phyloP scores from a whole-genome alignment of 37 sponge, comb jelly and placozoan genomes.

The Agelas oroides region DNA sequence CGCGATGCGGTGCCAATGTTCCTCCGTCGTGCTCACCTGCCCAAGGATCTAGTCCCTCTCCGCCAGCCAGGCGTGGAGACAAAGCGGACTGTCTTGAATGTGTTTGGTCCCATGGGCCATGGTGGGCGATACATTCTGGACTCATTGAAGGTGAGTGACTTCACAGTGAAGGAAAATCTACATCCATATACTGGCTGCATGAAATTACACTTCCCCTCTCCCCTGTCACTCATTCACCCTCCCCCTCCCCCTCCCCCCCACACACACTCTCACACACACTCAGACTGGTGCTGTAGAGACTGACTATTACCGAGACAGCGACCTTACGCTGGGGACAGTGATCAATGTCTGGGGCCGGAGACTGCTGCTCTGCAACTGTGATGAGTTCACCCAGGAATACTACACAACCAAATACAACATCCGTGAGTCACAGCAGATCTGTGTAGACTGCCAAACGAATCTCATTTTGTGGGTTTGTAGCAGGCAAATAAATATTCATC shows the following conservation, averaged over 20 bases:
- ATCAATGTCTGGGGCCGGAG: constrained; percentile 94
- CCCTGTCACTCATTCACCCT: no score
- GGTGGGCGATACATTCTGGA: constrained; percentile 95
- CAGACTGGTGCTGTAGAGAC: constrained; percentile 93
- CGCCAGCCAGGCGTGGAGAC: constrained; percentile 92
- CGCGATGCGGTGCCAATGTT: constrained; percentile 94
- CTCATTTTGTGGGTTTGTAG: no score
- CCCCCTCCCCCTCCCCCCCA: neutral
- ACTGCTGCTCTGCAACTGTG: constrained; percentile 90
- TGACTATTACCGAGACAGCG: constrained; percentile 87
- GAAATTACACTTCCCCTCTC: no score
- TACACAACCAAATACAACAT: constrained; percentile 91
- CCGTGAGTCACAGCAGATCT: no score
- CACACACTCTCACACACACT: neutral
- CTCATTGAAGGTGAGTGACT: constrained; percentile 36
- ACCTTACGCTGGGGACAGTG: constrained; percentile 80
- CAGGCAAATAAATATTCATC: no score
- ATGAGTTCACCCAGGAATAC: constrained; percentile 94
- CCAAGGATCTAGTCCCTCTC: constrained; percentile 72
- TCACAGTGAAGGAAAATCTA: no score
- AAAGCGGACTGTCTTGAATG: constrained; percentile 95
- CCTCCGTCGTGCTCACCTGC: constrained; percentile 78
- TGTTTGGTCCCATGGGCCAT: constrained; percentile 95
- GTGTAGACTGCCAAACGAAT: no score
- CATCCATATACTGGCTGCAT: no score